These are phyloP conservation scores for Zingel zingel DNA, from an alignment of 2,113 vertebrate genomes.

Conservation along the genomic window DNA sequence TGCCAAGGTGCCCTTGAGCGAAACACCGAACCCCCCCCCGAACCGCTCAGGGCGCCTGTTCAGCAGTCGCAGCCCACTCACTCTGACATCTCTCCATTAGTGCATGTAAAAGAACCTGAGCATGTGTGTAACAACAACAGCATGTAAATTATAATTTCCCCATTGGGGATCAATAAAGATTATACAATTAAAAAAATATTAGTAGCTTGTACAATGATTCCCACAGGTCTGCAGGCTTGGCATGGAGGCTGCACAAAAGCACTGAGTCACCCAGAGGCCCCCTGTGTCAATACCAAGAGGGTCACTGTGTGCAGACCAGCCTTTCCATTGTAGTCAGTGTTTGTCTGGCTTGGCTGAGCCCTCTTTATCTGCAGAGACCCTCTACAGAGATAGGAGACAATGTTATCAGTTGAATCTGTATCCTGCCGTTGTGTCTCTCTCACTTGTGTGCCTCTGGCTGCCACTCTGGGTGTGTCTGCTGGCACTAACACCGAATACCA, in stretches of 20 bases:
- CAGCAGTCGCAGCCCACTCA: too few relatives aligned
- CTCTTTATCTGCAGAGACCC: slow-evolving; percentile 51
- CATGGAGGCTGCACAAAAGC: slow-evolving; percentile 49
- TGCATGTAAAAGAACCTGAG: too few relatives aligned
- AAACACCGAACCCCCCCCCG: too few relatives aligned
- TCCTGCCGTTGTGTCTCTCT: slow-evolving; percentile 10
- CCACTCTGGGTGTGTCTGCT: slow-evolving; percentile 40
- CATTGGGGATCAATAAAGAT: too few relatives aligned
- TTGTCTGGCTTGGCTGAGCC: slow-evolving; percentile 37
- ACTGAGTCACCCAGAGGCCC: slow-evolving; percentile 68
- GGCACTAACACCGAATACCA: slow-evolving; percentile 28
- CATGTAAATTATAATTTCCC: too few relatives aligned
- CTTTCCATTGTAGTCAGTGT: slow-evolving; percentile 43
- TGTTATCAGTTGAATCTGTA: slow-evolving; percentile 51
- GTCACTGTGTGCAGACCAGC: slow-evolving; percentile 22
- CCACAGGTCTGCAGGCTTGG: slow-evolving; percentile 16
- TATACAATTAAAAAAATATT: neutral
- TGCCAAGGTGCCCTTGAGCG: too few relatives aligned
- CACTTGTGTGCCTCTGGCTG: slow-evolving; percentile 6
- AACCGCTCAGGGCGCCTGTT: too few relatives aligned
- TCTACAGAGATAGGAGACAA: slow-evolving; percentile 50
- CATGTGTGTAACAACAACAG: too few relatives aligned
- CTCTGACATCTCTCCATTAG: too few relatives aligned
- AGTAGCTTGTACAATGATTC: slow-evolving; percentile 2
- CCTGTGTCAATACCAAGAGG: slow-evolving; percentile 49